A percentile compares a stretch with the other conserved stretches of the same genome.
Conservation (phyloP, 2,888 invertebrate genomes). For the Calliscelio sp. region DNA sequence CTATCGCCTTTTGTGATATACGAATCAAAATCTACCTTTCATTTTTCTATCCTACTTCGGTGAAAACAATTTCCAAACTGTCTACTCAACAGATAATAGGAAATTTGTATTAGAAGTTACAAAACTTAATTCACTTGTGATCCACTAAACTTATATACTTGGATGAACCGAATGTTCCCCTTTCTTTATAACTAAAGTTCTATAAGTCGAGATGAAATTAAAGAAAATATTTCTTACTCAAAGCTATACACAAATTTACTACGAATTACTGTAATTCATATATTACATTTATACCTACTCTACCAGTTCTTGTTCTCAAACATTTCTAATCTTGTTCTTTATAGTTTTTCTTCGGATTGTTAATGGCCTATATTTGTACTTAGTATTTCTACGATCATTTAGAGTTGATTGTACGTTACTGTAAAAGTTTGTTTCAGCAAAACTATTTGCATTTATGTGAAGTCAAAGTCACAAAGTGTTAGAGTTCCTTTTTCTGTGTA, state of each 20-base stretch:
- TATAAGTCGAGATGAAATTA: slow-evolving; percentile 44
- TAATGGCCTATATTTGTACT: slow-evolving; percentile 26
- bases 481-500: too few species aligned
- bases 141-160: too few species aligned
- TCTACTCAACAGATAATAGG: slow-evolving; percentile 8
- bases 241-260: slow-evolving; percentile 38
- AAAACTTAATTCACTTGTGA: not conserved
- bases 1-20: slow-evolving; percentile 60
- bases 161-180: not conserved
- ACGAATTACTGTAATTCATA: slow-evolving; percentile 21
- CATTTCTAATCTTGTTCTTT: slow-evolving; percentile 1
- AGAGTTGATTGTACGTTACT: not conserved
- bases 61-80: slow-evolving; percentile 16
- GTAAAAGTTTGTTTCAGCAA: not conserved
- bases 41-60: slow-evolving; percentile 39
- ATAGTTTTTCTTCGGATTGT: not conserved
- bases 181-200: slow-evolving; percentile 16
- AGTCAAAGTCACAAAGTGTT: not conserved
- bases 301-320: slow-evolving; percentile 26
- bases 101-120: slow-evolving; percentile 5
- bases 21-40: slow-evolving; percentile 49
- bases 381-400: not conserved
- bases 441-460: too few species aligned
- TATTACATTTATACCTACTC: slow-evolving; percentile 26
- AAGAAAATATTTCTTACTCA: slow-evolving; percentile 30